Base-by-base conservation (phyloP, 2,888 invertebrate species). In the Leptopilina syphax region DNA sequence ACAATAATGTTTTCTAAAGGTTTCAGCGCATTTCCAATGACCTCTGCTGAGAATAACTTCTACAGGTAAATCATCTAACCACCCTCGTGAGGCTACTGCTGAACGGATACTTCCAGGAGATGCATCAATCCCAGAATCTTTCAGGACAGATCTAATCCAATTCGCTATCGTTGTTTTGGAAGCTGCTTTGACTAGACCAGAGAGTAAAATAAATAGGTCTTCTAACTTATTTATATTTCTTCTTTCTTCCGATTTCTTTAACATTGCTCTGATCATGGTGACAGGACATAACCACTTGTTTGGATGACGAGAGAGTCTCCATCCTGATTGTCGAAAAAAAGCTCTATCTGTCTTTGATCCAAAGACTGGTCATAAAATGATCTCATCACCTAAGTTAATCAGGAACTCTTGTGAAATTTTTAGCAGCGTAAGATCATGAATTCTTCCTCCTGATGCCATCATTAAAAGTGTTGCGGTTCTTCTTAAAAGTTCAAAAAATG, bases 241-340 rank as follows among this genome's bases (percentile, higher is more conserved):
- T 57, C 44, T 82, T 54, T 63, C 80, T 78, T 41, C 82, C 79
- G 18, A 82, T 50, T 77, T 82, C 24, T 82, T 81, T 1, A 84
- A 70, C 9, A 80, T 60, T 2, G 77, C 81, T 68, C 82, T 77
- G 47, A 84, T 77, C 78, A 80, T 77, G 0, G 82, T 83, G 10
- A 84, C 70, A 1, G 84, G 83, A 70, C 83, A 84, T 0, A 85
- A 24, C 80, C 83, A 81, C 18, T 77, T 80, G 63, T 83, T 85
- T 3, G 79, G 50, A 24, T 85, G 82, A 60, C 66, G 84, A 13
- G 57, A 80, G 10, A 85, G 65, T 76, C 78, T 83, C 84, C 83
- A 85, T 1, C 84, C 85, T 24, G 85, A 85, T 76, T 84, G 83
- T 34, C 85, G 67, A 84, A 84, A 86, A 67, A 73, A 77, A 8